Conservation (phyloP, 2,888 invertebrate species). For the Galeopsomyia nigrocyanea region DNA sequence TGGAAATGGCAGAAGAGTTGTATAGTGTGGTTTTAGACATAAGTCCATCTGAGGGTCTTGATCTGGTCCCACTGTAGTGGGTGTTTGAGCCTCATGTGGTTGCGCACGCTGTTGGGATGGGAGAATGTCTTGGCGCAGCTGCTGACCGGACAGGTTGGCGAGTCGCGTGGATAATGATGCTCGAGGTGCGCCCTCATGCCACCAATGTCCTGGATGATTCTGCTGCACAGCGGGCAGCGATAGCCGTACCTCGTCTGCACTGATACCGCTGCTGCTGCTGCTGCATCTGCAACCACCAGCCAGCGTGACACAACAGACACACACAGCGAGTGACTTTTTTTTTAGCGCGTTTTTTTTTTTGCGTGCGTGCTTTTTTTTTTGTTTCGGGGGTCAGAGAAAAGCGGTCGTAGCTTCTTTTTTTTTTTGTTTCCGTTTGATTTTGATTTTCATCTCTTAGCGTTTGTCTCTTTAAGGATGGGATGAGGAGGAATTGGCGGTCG, state of each 20-base stretch:
- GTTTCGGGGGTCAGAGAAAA: neutral
- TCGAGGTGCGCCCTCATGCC: conserved; percentile 82
- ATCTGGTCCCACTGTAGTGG: conserved; percentile 86
- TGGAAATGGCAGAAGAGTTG: neutral
- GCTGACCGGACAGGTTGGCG: conserved; percentile 84
- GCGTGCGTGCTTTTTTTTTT: neutral
- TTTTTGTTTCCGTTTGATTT: too few species aligned
- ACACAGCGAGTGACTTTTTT: conserved; percentile 38
- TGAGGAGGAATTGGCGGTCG: conserved; percentile 56
- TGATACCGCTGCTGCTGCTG: too few species aligned
- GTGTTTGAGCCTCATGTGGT: conserved; percentile 89
- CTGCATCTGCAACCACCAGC: conserved; percentile 67
- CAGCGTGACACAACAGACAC: conserved; percentile 67
- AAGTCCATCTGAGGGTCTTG: conserved; percentile 84
- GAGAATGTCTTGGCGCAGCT: conserved; percentile 82
- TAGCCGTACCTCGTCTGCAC: conserved; percentile 65
- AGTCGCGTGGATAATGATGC: conserved; percentile 87
- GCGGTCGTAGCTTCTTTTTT: conserved; percentile 7
- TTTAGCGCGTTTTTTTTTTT: neutral
- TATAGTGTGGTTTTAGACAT: conserved; percentile 66
- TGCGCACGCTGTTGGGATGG: conserved; percentile 88
- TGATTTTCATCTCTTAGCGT: neutral
- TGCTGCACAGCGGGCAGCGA: conserved; percentile 82
- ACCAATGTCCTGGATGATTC: conserved; percentile 76
- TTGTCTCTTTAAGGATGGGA: conserved; percentile 39